Conservation (phyloP, 1,140 invertebrate species). For the Chironomus tepperi region DNA sequence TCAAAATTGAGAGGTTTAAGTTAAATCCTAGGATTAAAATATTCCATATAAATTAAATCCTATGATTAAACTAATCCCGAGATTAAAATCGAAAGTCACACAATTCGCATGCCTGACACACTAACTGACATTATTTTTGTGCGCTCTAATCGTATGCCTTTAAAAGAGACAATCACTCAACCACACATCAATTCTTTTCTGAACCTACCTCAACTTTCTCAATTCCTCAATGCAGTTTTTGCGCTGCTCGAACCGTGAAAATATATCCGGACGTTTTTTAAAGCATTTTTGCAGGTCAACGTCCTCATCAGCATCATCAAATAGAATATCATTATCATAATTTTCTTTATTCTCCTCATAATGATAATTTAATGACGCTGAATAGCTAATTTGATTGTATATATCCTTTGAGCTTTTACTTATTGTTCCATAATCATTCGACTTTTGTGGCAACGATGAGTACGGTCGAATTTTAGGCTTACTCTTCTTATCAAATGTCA, state of each 20-base stretch:
- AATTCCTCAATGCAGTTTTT: neutral
- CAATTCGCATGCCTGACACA: too few relatives aligned
- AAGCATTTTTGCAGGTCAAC: neutral
- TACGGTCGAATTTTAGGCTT: neutral
- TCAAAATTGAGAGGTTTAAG: too few relatives aligned
- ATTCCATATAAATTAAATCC: too few relatives aligned
- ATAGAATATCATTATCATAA: neutral
- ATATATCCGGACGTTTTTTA: neutral
- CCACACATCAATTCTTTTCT: too few relatives aligned
- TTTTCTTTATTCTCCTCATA: neutral
- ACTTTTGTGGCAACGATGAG: neutral
- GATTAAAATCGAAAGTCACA: too few relatives aligned
- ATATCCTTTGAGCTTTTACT: conserved; percentile 1
- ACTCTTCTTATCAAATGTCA: conserved; percentile 19
- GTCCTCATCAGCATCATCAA: neutral
- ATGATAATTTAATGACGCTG: neutral
- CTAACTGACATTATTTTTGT: too few relatives aligned
- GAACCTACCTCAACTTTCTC: neutral
- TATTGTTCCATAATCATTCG: conserved; percentile 5
- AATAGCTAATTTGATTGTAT: neutral
- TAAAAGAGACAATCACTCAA: too few relatives aligned
- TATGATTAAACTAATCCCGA: too few relatives aligned
- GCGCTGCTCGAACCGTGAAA: neutral
- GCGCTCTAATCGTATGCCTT: too few relatives aligned
- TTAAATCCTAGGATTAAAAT: too few relatives aligned